A percentile compares a stretch with the other conserved stretches of the same genome.
phyloP scores from a whole-genome alignment of 2,888 invertebrate species.

The Taenaris catops region DNA sequence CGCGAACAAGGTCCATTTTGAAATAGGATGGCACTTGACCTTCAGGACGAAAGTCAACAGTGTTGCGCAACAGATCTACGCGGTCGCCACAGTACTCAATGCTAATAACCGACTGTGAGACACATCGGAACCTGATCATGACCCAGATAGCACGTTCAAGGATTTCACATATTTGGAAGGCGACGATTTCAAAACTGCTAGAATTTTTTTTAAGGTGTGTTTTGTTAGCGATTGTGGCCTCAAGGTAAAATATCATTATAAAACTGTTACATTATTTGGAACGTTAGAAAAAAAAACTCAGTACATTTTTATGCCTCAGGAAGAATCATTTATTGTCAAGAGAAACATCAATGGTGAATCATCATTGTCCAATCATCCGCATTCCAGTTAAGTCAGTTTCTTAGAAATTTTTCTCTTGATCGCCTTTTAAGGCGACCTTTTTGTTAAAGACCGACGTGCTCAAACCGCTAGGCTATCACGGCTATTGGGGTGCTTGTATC shows the following conservation, averaged over 20 bases:
- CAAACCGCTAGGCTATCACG: too few species aligned
- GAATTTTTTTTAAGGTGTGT: constrained; percentile 56
- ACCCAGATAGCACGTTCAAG: constrained; percentile 75
- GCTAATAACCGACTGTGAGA: constrained; percentile 71
- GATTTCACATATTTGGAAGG: constrained; percentile 78
- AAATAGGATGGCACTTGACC: constrained; percentile 79
- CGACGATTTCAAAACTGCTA: constrained; percentile 68
- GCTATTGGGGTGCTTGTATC: too few species aligned
- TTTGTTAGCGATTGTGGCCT: constrained; percentile 45
- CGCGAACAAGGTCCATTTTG: constrained; percentile 72
- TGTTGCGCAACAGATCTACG: constrained; percentile 68
- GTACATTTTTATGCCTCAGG: background rate
- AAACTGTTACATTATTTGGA: too few species aligned
- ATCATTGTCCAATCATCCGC: constrained; percentile 25
- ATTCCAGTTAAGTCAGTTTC: constrained; percentile 22
- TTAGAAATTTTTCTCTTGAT: constrained; percentile 22
- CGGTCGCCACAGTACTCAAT: constrained; percentile 59
- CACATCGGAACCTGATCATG: constrained; percentile 73
- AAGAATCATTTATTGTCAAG: constrained; percentile 2
- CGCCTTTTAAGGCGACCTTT: constrained; percentile 21
- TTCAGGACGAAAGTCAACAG: constrained; percentile 79
- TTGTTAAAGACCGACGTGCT: too few species aligned
- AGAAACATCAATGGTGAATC: constrained; percentile 19
- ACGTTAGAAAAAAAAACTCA: too few species aligned
- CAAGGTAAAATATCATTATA: constrained; percentile 36